phyloP scores from a whole-genome alignment of 2,888 invertebrate species.

The Branchellion lobata region DNA sequence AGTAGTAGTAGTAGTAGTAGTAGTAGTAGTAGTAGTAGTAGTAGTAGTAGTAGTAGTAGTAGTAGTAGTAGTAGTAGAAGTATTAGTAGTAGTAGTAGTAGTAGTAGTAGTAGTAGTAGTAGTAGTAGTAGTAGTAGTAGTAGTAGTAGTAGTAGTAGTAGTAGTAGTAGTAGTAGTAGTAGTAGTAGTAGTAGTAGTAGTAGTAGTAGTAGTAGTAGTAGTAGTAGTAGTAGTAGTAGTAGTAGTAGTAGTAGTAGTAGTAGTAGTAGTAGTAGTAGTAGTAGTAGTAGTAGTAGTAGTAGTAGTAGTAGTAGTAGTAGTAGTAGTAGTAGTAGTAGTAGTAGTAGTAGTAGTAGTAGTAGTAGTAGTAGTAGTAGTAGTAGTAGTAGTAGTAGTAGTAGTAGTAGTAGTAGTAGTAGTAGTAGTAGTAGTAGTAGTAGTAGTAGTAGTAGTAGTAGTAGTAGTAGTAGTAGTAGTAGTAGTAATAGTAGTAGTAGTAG shows the following conservation, averaged over 20 bases:
- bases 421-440: conserved; percentile 39
- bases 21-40: conserved; percentile 34
- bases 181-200: conserved; percentile 39
- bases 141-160: conserved; percentile 37
- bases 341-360: conserved; percentile 36
- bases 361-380: conserved; percentile 37
- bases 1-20: conserved; percentile 35
- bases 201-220: conserved; percentile 39
- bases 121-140: conserved; percentile 26
- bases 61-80: background rate
- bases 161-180: conserved; percentile 39
- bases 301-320: conserved; percentile 40
- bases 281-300: conserved; percentile 36
- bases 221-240: conserved; percentile 38
- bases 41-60: conserved; percentile 29
- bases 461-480: conserved; percentile 33
- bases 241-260: conserved; percentile 39
- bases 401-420: conserved; percentile 39
- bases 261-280: conserved; percentile 35
- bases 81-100: conserved; percentile 15
- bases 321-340: conserved; percentile 39
- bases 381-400: conserved; percentile 38
- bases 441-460: conserved; percentile 40
- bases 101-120: conserved; percentile 33
- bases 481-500: conserved; percentile 36